Evolutionary conservation across 2,888 invertebrate species (phyloP).

Genomic region (Troides helena): DNA sequence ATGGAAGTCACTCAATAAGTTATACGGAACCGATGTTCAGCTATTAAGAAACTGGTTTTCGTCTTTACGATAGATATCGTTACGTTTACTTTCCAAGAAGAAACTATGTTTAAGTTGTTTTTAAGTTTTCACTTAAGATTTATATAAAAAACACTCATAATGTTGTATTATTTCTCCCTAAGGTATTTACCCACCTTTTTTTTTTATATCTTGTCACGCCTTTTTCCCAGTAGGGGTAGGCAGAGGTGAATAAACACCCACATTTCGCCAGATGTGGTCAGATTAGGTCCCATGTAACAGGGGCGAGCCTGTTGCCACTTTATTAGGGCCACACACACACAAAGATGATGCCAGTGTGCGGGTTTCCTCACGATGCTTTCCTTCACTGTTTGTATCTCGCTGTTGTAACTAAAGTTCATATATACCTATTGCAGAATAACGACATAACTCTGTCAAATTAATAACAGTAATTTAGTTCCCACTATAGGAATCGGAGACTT

Average conservation of each 20-base stretch:
- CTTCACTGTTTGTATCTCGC: too few relatives aligned
- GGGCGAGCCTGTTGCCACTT: too few relatives aligned
- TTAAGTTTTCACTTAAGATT: conserved; percentile 22
- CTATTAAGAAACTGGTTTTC: not conserved
- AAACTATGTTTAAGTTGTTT: conserved; percentile 19
- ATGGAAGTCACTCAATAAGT: conserved; percentile 59
- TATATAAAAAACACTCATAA: conserved; percentile 12
- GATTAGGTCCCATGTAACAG: too few relatives aligned
- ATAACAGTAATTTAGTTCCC: not conserved
- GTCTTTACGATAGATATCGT: not conserved
- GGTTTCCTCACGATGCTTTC: too few relatives aligned
- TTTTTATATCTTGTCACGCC: too few relatives aligned
- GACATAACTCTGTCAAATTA: not conserved
- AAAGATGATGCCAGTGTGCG: too few relatives aligned
- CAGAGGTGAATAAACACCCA: too few relatives aligned
- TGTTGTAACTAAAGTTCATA: too few relatives aligned
- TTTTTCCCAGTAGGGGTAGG: too few relatives aligned
- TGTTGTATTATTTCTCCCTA: conserved; percentile 2
- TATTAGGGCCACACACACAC: too few relatives aligned
- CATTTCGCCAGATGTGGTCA: too few relatives aligned
- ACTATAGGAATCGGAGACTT: not conserved
- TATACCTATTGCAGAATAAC: not conserved
- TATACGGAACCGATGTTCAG: conserved; percentile 7
- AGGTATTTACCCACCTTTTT: not conserved
- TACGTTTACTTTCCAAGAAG: conserved; percentile 13